Base-by-base conservation (phyloP, 2,888 invertebrate genomes). In the Cremastobaeus sp. region DNA sequence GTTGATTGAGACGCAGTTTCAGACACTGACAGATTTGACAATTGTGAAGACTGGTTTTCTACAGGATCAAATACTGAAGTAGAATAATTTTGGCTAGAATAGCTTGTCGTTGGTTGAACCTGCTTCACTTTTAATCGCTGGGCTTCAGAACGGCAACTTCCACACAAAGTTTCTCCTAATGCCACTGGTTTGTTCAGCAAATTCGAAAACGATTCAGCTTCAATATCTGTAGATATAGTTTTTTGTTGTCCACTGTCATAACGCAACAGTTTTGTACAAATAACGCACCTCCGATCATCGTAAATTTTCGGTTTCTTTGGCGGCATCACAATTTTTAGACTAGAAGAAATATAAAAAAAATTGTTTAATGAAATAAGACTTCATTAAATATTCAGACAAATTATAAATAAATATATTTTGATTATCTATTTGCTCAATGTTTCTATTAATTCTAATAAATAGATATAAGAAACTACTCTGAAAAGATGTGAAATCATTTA, bases 201-300 rank as follows among this genome's bases (percentile, higher is more conserved):
- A 25, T 25, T 25, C 25, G 25, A 25, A 25, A 25, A 25, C 8
- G 8, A 25, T 20, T 47, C 35, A 15, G 15, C 59, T 11, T 60
- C 47, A 35, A 12, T 11, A 32, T n/a, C 25, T 12, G 34, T 14
- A 1, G 59, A 35, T 12, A 47, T 48, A n/a, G 39, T 17, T 48
- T 47, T 47, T 45, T 39, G 15, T 47, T 15, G 25, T 11, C 37
- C 48, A 5, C 9, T 3, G 32, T 47, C 47, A 37, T 52, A 52
- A 52, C 37, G 52, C 11, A 52, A 52, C 3, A 30, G 20, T 34
- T 18, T 50, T 4, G 18, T 12, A n/a, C 50, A 50, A 12, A 34
- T 34, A 8, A 20, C 8, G 14, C 50, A 50, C 32, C 32, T 6
- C 8, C 8, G 5, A 25, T 25, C 25, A 8, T 4, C 4, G 4